Conservation (phyloP, 2,797 vertebrate genomes). For the Epinephelus malabaricus region DNA sequence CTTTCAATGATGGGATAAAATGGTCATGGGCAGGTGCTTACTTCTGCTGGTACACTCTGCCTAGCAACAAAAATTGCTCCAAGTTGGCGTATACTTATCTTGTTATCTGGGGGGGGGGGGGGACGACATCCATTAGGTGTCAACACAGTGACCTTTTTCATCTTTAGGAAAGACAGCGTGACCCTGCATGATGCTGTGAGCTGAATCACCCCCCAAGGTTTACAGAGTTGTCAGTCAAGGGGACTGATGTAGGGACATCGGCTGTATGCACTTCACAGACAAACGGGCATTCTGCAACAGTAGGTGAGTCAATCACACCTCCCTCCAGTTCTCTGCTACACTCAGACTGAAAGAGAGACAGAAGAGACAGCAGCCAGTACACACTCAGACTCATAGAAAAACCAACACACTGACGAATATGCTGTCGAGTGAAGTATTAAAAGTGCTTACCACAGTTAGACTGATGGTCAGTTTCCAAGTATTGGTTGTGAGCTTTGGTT, state of each 20-base stretch:
- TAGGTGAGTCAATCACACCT: slow-evolving; percentile 53
- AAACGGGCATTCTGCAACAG: slow-evolving; percentile 43
- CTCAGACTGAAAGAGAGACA: slow-evolving; percentile 19
- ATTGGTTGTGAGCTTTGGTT: not conserved
- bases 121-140: not conserved
- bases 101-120: not conserved
- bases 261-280: slow-evolving; percentile 51
- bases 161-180: slow-evolving; percentile 10
- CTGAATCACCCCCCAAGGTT: slow-evolving; percentile 19
- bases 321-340: slow-evolving; percentile 29
- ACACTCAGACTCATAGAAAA: slow-evolving; percentile 10
- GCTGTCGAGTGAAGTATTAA: not conserved
- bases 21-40: not conserved
- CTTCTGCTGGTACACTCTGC: not conserved
- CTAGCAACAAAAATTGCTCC: not conserved
- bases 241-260: slow-evolving; percentile 50
- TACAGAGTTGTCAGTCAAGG: slow-evolving; percentile 55
- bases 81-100: not conserved
- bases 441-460: not conserved
- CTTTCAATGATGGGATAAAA: not conserved
- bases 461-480: not conserved
- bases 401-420: slow-evolving; percentile 25
- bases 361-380: slow-evolving; percentile 15
- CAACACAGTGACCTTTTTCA: slow-evolving; percentile 3
- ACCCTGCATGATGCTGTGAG: slow-evolving; percentile 22